phyloP scores from a whole-genome alignment of 2,888 invertebrate genomes.

The Xestobium rufovillosum region DNA sequence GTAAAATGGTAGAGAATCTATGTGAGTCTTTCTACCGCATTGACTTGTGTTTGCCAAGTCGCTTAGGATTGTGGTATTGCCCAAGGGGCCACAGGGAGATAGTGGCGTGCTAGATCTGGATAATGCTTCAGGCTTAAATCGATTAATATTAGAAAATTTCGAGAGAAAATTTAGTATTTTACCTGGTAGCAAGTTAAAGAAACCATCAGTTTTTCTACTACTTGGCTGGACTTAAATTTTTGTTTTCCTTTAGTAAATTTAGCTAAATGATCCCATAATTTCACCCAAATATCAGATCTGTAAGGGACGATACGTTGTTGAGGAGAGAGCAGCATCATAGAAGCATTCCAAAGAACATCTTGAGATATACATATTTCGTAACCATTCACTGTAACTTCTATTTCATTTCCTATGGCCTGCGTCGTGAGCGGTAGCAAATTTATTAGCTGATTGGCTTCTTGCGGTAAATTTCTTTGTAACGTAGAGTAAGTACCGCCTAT shows the following conservation, averaged over 20 bases:
- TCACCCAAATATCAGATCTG: conserved; percentile 75
- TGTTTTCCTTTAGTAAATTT: conserved; percentile 53
- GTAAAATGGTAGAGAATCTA: conserved; percentile 65
- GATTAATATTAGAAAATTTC: too few species aligned
- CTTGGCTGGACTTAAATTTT: conserved; percentile 60
- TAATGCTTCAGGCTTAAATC: conserved; percentile 66
- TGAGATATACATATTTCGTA: conserved; percentile 58
- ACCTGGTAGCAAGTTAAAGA: conserved; percentile 78
- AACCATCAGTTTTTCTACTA: conserved; percentile 69
- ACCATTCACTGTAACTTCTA: conserved; percentile 54
- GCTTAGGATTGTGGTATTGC: conserved; percentile 41
- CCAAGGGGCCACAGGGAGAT: conserved; percentile 57
- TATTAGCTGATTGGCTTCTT: conserved; percentile 62
- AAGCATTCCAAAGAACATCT: conserved; percentile 72
- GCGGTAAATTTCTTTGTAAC: conserved; percentile 62
- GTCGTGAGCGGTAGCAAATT: conserved; percentile 66
- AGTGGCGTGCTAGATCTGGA: conserved; percentile 79
- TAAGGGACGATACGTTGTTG: conserved; percentile 78
- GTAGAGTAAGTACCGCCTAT: conserved; percentile 66
- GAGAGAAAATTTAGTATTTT: conserved; percentile 10
- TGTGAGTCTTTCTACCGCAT: conserved; percentile 40
- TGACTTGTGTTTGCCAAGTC: conserved; percentile 47
- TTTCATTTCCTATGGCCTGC: conserved; percentile 49
- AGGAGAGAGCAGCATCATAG: conserved; percentile 76
- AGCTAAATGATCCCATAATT: conserved; percentile 66